Percentiles rank a stretch among this genome's conserved stretches.
These are phyloP conservation scores for Rhinoderma darwinii DNA, from an alignment of 2,113 vertebrate genomes.

Conservation along the genomic window DNA sequence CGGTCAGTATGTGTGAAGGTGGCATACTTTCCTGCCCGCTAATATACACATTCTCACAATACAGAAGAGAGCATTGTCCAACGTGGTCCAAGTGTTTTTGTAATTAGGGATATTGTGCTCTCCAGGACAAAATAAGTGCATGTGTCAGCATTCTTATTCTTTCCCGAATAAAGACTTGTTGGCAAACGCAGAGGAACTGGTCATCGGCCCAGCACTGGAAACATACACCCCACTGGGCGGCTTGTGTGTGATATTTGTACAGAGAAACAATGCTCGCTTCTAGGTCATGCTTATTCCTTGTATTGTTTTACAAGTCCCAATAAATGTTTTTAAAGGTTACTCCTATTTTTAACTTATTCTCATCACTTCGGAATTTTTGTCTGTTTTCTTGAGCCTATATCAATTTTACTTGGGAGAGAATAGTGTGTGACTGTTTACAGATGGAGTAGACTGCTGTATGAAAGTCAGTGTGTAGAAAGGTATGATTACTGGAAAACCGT, in stretches of 20 bases:
- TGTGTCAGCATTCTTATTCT: conserved; percentile 82
- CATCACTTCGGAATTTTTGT: conserved; percentile 1
- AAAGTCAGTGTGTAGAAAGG: neutral
- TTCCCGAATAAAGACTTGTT: conserved; percentile 83
- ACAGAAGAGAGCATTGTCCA: conserved; percentile 45
- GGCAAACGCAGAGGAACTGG: conserved; percentile 75
- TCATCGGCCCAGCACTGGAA: conserved; percentile 79
- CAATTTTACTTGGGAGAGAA: neutral
- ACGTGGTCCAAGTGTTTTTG: conserved; percentile 67
- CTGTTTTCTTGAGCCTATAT: neutral
- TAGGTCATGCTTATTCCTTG: conserved; percentile 76
- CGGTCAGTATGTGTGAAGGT: neutral
- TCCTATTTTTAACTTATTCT: conserved; percentile 74
- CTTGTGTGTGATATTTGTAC: conserved; percentile 74
- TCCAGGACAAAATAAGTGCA: conserved; percentile 75
- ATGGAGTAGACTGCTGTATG: neutral
- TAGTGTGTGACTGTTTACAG: neutral
- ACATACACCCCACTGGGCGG: conserved; percentile 78
- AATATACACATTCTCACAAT: neutral
- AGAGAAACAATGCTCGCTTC: conserved; percentile 77
- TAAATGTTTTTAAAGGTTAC: conserved; percentile 82
- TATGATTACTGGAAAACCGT: neutral
- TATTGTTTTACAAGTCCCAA: conserved; percentile 78
- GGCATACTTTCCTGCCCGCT: neutral
- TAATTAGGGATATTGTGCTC: conserved; percentile 76